Evolutionary conservation across 1,140 invertebrate species (phyloP).

Genomic region (Anastrepha ludens): DNA sequence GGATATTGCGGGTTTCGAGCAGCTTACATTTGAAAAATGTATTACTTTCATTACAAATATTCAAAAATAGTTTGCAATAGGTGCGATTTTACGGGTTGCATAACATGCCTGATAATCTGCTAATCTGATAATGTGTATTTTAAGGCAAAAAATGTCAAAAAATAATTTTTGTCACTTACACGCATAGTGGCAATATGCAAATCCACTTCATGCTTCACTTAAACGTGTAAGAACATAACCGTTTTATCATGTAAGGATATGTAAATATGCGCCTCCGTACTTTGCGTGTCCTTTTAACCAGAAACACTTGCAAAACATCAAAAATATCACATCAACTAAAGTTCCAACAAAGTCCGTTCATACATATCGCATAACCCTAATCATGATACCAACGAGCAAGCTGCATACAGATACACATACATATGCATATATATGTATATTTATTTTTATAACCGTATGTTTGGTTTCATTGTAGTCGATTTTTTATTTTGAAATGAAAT

Average conservation of each 20-base stretch:
- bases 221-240: background rate
- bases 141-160: too few relatives aligned
- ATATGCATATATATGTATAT: background rate
- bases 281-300: slow-evolving; percentile 6
- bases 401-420: background rate
- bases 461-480: too few relatives aligned
- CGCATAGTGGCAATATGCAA: background rate
- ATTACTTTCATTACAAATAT: too few relatives aligned
- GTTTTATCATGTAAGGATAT: background rate
- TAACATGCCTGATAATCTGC: too few relatives aligned
- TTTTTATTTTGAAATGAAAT: too few relatives aligned
- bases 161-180: background rate
- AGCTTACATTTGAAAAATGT: too few relatives aligned
- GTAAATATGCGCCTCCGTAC: background rate
- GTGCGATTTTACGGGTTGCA: too few relatives aligned
- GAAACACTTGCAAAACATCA: slow-evolving; percentile 6
- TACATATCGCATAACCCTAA: background rate
- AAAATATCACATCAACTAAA: background rate
- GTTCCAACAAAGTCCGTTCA: background rate
- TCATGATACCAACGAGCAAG: background rate
- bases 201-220: background rate
- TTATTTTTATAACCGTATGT: too few relatives aligned
- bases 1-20: too few relatives aligned
- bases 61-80: too few relatives aligned
- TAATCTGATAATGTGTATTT: too few relatives aligned